Conservation (phyloP, 2,888 invertebrate genomes). For the Eupithecia insigniata region DNA sequence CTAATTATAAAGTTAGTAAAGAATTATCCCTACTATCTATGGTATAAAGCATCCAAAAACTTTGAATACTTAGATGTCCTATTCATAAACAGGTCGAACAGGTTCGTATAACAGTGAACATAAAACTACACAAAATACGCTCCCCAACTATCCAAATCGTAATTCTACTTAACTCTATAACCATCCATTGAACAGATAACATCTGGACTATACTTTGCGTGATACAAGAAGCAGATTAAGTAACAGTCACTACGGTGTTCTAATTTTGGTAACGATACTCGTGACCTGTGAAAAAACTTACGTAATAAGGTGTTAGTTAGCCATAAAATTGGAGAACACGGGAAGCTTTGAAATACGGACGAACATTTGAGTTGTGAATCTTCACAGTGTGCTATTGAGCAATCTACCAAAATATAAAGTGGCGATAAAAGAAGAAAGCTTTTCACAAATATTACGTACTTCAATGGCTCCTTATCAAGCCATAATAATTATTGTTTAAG, state of each 20-base stretch:
- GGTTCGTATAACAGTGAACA: conserved; percentile 7
- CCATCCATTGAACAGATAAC: conserved; percentile 80
- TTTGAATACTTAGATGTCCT: neutral
- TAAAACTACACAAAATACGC: conserved; percentile 24
- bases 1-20: neutral
- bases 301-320: conserved; percentile 39
- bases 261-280: conserved; percentile 62
- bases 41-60: neutral
- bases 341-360: neutral
- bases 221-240: conserved; percentile 49
- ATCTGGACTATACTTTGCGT: conserved; percentile 76
- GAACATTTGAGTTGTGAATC: neutral
- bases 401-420: neutral
- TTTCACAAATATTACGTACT: neutral
- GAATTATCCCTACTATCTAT: neutral
- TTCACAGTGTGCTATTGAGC: neutral
- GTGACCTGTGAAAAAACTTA: conserved; percentile 48
- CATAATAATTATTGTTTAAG: neutral
- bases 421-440: neutral
- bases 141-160: conserved; percentile 26
- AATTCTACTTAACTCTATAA: conserved; percentile 53
- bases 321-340: conserved; percentile 9
- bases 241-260: conserved; percentile 58
- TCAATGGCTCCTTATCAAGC: neutral
- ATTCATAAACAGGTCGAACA: conserved; percentile 1